Evolutionary conservation across 2,888 invertebrate genomes (phyloP), one percentile per base, ranked within the genome.

Genomic region (Nomada lathburiana): DNA sequence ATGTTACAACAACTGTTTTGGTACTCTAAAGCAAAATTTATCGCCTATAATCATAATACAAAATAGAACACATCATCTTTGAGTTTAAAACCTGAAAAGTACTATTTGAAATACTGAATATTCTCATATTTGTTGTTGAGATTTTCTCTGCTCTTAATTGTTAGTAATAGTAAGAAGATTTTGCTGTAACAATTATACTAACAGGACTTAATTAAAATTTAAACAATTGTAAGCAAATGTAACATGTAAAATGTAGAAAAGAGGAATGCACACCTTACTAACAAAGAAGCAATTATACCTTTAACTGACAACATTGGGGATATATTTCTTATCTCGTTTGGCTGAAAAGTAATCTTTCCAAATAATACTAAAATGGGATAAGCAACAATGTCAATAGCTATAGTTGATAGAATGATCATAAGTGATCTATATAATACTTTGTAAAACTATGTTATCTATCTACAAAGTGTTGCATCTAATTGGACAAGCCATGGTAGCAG

Each of bases 381-480:
- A 71, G 50, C 65, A 42, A 67, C n/a, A 65, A 44, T 62, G 50
- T 76, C 11, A 26, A 57, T 67, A 76, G 44, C 71, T 52, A 64
- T 47, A 63, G 23, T 70, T 67, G 18, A 47, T 55, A 71, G 5
- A 63, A 10, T 36, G 13, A 47, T 64, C 42, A n/a, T 53, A 53
- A 36, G 36, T 36, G 36, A 36, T 36, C 36, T 7, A 36, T 36
- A 36, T 7, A 36, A 36, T 59, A 52, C 13, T 67, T 62, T 29
- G 16, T 18, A 44, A 16, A 18, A 63, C 50, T 53, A 26, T 2
- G 52, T 60, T 42, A 68, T 90, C 95, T 95, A 96, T 95, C 96
- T 96, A 95, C 98, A 98, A 90, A 98, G 94, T 11, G 99, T 99
- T 11, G 99, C 99, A 95, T 99, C 99, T 88, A 99, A 97, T 94